Base-by-base conservation (phyloP, 2,113 vertebrate species). In the Desmodus rotundus region DNA sequence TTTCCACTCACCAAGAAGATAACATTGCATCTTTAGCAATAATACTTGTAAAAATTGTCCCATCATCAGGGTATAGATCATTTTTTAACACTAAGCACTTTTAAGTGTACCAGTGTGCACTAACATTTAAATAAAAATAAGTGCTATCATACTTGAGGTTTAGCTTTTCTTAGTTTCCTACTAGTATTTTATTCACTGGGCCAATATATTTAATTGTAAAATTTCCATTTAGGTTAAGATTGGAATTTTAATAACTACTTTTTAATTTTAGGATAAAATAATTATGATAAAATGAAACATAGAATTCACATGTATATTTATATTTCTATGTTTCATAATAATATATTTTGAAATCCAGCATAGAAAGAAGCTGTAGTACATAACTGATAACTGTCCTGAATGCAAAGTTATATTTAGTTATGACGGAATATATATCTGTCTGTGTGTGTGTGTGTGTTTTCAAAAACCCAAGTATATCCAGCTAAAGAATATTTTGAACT, bases 51-150 rank as follows among this genome's bases (percentile, higher is more conserved):
- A 93, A 93, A 86, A 38, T 2, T 80, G 7, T 83, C 13, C 31
- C n/a, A 70, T 56, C 52, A 77, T 61, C 36, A 86, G 14, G 89
- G 4, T 76, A 5, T 2, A 65, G 58, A 76, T 82, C 10, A 38
- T 28, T 61, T 93, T 88, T 88, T 58, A 93, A 94, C 38, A 76
- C 20, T 43, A 80, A n/a, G 4, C 14, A n/a, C 7, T 81, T 72
- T 70, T 65, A 65, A 52, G 31, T 61, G 15, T 67, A 76, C 31
- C 13, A 72, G 22, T 61, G 6, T 93, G 4, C 20, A 92, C 58
- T 77, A 91, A 82, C 24, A 72, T 61, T 78, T 93, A 89, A 89
- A 67, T 89, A 9, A 84, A 86, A 95, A 54, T 65, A 58, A 56
- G 26, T 58, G 26, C 22, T 84, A 41, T 90, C 16, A 63, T 50